Evolutionary conservation across 2,113 vertebrate genomes (phyloP), one percentile per base, ranked within the genome.

Genomic region (Vombatus ursinus): DNA sequence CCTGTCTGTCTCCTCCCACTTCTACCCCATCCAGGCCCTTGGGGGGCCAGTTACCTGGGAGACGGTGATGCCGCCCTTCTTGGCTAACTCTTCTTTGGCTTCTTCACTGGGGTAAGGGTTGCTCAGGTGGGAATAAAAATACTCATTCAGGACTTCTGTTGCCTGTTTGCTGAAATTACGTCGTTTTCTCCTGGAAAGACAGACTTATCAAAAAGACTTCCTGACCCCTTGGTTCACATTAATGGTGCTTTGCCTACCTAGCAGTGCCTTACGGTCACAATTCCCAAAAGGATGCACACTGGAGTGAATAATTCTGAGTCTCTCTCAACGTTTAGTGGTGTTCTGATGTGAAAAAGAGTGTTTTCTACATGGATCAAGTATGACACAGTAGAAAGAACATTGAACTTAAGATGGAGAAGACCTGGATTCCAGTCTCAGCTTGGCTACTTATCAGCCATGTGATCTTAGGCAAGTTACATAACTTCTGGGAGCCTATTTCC

Each of bases 91-190:
- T 98, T 99, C 99, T 98, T 99, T 99, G 97, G 99, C 99, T 98
- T 99, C 99, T 98, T 99, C 99, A 14, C 99, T 99, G 94, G 99
- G 99, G 97, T 99, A 99, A 31, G 99, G 99, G 95, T 99, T 99
- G 92, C 99, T 99, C 97, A 99, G 98, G 95, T 99, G 99, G 0
- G 99, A 99, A 97, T 99, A 99, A 95, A 99, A 99, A 98, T 99
- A 99, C 89, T 99, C 99, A 1, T 99, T 99, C 98, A 99, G 98
- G 92, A 99, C 99, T 98, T 99, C 99, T 0, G 99, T 99, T 0
- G 99, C 99, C 98, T 99, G 99, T 93, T 99, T 99, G 98, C 99
- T 99, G 98, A 99, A 99, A 97, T 99, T 99, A 94, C 99, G 99
- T 52, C 99, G 98, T 96, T 99, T 99, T 9, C 99, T 99, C 98